Evolutionary conservation across 2,113 vertebrate genomes (phyloP).

Genomic region (Lagopus muta): DNA sequence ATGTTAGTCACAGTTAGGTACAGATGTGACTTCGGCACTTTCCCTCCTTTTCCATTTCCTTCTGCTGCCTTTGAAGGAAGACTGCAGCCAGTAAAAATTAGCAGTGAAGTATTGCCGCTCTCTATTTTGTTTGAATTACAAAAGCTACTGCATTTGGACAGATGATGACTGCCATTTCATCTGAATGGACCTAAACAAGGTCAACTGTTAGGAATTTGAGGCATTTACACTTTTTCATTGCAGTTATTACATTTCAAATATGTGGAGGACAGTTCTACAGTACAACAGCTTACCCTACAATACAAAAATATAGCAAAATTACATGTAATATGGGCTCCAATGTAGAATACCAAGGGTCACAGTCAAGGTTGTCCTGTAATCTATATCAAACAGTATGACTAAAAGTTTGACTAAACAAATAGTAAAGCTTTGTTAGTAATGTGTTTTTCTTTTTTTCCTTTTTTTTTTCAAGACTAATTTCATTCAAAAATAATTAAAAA

Average conservation of each 20-base stretch:
- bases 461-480: neutral
- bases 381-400: neutral
- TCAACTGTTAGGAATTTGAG: neutral
- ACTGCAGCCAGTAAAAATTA: neutral
- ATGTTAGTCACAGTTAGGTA: conserved; percentile 12
- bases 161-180: neutral
- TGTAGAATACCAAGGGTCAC: neutral
- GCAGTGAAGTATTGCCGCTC: neutral
- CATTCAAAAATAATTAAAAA: neutral
- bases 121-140: neutral
- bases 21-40: conserved; percentile 32
- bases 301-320: neutral
- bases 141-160: neutral
- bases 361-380: neutral
- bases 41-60: conserved; percentile 5
- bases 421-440: neutral
- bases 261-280: neutral
- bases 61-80: conserved; percentile 27
- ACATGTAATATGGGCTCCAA: neutral
- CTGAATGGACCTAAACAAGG: neutral
- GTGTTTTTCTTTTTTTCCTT: neutral
- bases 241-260: neutral
- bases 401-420: neutral
- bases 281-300: neutral
- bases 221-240: neutral